Conservation (phyloP, 2,888 invertebrate genomes). For the Villa cingulata region DNA sequence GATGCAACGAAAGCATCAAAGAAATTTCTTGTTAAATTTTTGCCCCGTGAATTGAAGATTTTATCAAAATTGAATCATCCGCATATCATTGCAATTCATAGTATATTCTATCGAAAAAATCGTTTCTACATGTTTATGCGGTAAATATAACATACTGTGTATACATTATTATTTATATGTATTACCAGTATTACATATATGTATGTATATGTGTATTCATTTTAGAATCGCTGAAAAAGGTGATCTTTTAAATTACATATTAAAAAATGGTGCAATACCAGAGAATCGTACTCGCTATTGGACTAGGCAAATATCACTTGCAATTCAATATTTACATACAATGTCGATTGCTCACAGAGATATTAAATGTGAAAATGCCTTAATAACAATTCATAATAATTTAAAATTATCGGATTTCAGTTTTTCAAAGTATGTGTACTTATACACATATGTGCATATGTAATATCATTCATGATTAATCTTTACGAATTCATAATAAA, state of each 20-base stretch:
- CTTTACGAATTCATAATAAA: too few species aligned
- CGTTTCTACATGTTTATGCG: conserved; percentile 68
- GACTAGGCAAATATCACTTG: conserved; percentile 52
- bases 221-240: conserved; percentile 57
- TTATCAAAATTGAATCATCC: conserved; percentile 62
- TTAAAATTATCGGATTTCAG: conserved; percentile 76
- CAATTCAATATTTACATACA: conserved; percentile 55
- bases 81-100: conserved; percentile 62
- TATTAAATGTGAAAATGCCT: conserved; percentile 69
- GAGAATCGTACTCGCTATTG: conserved; percentile 56
- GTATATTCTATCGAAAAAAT: conserved; percentile 54
- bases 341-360: conserved; percentile 66
- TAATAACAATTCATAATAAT: conserved; percentile 58
- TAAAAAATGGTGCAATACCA: conserved; percentile 51
- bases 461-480: neutral
- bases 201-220: neutral
- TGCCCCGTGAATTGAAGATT: conserved; percentile 70
- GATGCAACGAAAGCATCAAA: conserved; percentile 58
- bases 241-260: conserved; percentile 59
- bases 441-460: neutral
- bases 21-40: conserved; percentile 66
- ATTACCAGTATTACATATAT: conserved; percentile 19
- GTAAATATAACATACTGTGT: neutral
- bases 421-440: conserved; percentile 51
- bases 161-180: too few species aligned